Evolutionary conservation across 1,140 invertebrate species (phyloP).

Genomic region (Drosophila orena): DNA sequence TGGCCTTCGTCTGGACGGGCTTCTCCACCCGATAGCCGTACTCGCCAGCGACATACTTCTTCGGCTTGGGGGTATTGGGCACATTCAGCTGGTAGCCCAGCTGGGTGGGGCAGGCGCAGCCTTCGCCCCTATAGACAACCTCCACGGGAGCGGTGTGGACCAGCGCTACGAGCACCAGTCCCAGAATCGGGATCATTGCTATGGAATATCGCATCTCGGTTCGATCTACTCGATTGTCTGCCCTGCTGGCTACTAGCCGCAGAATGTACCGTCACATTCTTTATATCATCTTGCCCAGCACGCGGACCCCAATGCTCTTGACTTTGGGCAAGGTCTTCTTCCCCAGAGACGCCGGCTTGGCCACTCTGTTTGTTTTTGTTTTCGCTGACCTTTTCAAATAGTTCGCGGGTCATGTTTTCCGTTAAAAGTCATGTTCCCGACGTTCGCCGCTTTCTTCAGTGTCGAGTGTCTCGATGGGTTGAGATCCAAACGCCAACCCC

Average conservation of each 20-base stretch:
- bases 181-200: slow-evolving; percentile 10
- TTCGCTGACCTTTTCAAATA: slow-evolving; percentile 75
- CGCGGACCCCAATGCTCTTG: slow-evolving; percentile 55
- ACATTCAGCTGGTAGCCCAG: slow-evolving; percentile 74
- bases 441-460: slow-evolving; percentile 56
- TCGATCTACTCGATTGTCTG: slow-evolving; percentile 52
- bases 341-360: slow-evolving; percentile 4
- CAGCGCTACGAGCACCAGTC: slow-evolving; percentile 8
- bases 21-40: slow-evolving; percentile 77
- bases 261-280: slow-evolving; percentile 54
- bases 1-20: slow-evolving; percentile 70
- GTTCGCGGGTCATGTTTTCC: slow-evolving; percentile 54
- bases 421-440: slow-evolving; percentile 74
- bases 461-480: slow-evolving; percentile 20
- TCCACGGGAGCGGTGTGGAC: slow-evolving; percentile 47
- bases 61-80: slow-evolving; percentile 54
- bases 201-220: slow-evolving; percentile 3
- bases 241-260: slow-evolving; percentile 64
- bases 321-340: slow-evolving; percentile 65
- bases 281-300: slow-evolving; percentile 61
- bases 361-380: slow-evolving; percentile 35
- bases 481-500: slow-evolving; percentile 6
- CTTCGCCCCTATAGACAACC: slow-evolving; percentile 73
- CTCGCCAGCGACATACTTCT: slow-evolving; percentile 45
- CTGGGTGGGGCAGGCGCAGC: slow-evolving; percentile 68